Evolutionary conservation across 2,797 vertebrate species (phyloP), one percentile per base, ranked within the genome.

Genomic region (Bothrops alternatus): DNA sequence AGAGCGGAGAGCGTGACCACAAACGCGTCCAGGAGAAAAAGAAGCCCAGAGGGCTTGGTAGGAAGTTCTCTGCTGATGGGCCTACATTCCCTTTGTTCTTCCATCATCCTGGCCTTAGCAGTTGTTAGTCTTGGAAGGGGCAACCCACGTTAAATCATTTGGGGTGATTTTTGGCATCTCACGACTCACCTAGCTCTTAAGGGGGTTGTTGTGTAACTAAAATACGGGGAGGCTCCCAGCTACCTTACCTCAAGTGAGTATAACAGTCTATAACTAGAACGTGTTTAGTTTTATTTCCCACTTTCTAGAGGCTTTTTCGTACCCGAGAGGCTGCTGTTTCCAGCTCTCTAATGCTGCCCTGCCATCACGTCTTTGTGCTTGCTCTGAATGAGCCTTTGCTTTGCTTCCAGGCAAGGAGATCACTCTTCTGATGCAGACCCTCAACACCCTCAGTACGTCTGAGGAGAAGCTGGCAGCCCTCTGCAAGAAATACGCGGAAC

Each of bases 401-500:
- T 6, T 95, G 65, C 91, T 97, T 95, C n/a, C 95, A 99, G 98
- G 98, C 89, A 99, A 98, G 96, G 99, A 99, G 95, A 99, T 99
- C 97, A 99, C 99, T 0, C 97, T 99, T 92, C 98, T 99, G 95
- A 99, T 99, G 99, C 99, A 99, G 98, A 99, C 99, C 0, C 96
- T 99, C 90, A 99, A 99, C 97, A 99, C 99, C 0, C 97, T 99
- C 95, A 99, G 99, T 97, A 99, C 99, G 0, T 99, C 99, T 0
- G 99, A 99, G 94, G 99, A 99, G 96, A 99, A 99, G 63, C 98
- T 99, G 2, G 97, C 98, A 23, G 99, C 99, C 0, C 98, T 99
- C 86, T 99, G 99, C 97, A 99, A 99, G 98, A 99, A 99, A 97
- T 99, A 99, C 18, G 99, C 99, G 32, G 99, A 99, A 92, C 98